Evolutionary conservation across 2,888 invertebrate genomes (phyloP).

Genomic region (Cryptus viduatorius): DNA sequence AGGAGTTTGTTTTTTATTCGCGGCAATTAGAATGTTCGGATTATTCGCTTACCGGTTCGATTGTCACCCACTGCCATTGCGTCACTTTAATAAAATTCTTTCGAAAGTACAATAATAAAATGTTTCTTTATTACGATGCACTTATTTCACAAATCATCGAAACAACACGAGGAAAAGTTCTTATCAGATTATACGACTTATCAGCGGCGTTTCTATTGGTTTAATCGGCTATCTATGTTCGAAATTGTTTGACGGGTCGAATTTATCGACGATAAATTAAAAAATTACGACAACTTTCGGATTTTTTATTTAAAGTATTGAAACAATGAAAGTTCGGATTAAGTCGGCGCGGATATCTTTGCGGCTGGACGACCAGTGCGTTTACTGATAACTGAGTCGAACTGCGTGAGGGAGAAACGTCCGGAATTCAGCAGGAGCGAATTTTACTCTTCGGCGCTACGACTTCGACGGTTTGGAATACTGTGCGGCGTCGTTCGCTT

Average conservation of each 20-base stretch:
- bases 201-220: neutral
- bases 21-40: neutral
- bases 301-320: neutral
- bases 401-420: slow-evolving; percentile 26
- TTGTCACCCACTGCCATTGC: slow-evolving; percentile 58
- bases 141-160: neutral
- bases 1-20: neutral
- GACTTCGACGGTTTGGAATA: slow-evolving; percentile 36
- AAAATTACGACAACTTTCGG: neutral
- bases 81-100: slow-evolving; percentile 15
- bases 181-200: slow-evolving; percentile 20
- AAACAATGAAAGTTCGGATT: neutral
- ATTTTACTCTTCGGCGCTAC: neutral
- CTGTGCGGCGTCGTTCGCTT: slow-evolving; percentile 36
- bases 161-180: neutral
- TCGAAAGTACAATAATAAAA: neutral
- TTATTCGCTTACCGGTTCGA: slow-evolving; percentile 40
- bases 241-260: slow-evolving; percentile 9
- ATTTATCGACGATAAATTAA: neutral
- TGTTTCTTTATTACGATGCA: neutral
- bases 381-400: neutral
- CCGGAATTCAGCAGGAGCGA: slow-evolving; percentile 25
- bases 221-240: neutral
- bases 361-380: neutral
- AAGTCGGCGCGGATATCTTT: neutral